These are phyloP conservation scores for Gnathonemus longibarbis DNA, from an alignment of 2,113 vertebrate genomes.

Conservation along the genomic window DNA sequence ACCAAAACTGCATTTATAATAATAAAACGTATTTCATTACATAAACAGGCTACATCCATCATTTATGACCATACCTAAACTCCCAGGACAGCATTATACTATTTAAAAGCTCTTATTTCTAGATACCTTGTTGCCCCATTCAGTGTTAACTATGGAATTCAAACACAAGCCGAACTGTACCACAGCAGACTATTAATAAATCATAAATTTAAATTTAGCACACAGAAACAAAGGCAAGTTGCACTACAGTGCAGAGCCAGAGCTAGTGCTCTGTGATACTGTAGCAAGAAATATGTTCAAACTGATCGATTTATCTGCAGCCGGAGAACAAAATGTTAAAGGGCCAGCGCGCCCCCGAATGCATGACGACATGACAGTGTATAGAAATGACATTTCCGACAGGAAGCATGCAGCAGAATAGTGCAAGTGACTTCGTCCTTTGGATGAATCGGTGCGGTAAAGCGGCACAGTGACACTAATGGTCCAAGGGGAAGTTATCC, in stretches of 20 bases:
- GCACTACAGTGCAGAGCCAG: slow-evolving; percentile 17
- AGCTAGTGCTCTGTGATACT: slow-evolving; percentile 35
- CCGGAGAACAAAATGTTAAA: slow-evolving; percentile 2
- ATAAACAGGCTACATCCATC: neutral
- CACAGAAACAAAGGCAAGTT: slow-evolving; percentile 30
- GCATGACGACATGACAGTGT: slow-evolving; percentile 30
- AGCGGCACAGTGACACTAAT: neutral
- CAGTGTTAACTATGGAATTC: neutral
- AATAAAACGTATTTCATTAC: neutral
- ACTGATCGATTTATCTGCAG: slow-evolving; percentile 47
- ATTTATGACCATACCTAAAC: neutral
- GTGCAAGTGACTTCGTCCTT: neutral
- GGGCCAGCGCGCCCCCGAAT: slow-evolving; percentile 25
- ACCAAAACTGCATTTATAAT: neutral
- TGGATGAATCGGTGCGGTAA: neutral
- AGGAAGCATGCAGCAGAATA: neutral
- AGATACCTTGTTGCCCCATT: neutral
- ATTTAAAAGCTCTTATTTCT: neutral
- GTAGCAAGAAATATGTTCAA: slow-evolving; percentile 39
- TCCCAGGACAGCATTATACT: neutral
- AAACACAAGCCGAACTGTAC: neutral
- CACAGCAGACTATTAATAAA: slow-evolving; percentile 8
- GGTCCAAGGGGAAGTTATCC: neutral
- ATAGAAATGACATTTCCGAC: slow-evolving; percentile 18
- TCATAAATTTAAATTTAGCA: slow-evolving; percentile 21